Evolutionary conservation across 2,113 vertebrate species (phyloP).

Genomic region (Oenanthe melanoleuca): DNA sequence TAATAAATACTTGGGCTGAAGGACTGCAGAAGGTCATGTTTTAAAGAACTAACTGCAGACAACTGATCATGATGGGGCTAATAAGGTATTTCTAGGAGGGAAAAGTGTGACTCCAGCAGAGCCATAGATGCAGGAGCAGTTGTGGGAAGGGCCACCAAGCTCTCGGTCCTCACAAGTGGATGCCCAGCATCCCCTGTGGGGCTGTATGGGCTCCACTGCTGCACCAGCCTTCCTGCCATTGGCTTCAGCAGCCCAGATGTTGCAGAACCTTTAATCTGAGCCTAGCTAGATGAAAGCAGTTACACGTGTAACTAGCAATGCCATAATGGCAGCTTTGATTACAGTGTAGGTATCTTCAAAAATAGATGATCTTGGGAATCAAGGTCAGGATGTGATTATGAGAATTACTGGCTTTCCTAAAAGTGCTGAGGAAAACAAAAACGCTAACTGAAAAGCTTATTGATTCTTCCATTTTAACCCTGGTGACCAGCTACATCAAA

Average conservation of each 20-base stretch:
- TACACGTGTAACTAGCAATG: background rate
- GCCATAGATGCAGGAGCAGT: background rate
- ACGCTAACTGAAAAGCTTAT: background rate
- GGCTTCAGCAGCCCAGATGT: background rate
- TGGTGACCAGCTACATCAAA: background rate
- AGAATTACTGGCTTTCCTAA: background rate
- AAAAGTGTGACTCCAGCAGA: background rate
- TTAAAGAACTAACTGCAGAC: background rate
- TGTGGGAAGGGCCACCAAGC: background rate
- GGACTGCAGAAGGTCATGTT: background rate
- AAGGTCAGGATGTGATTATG: background rate
- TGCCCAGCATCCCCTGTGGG: background rate
- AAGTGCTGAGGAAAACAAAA: background rate
- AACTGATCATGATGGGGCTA: fast-evolving
- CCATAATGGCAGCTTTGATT: background rate
- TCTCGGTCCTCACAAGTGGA: background rate
- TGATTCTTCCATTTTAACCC: slow-evolving; percentile 14
- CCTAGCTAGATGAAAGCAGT: background rate
- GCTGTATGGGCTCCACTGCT: background rate
- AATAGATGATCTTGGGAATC: background rate
- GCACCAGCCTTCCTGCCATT: background rate
- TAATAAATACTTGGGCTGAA: background rate
- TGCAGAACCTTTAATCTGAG: slow-evolving; percentile 33
- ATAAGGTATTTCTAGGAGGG: background rate
- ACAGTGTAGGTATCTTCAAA: background rate